These are phyloP conservation scores for Mythimna impura DNA, from an alignment of 2,888 invertebrate genomes.

Conservation along the genomic window DNA sequence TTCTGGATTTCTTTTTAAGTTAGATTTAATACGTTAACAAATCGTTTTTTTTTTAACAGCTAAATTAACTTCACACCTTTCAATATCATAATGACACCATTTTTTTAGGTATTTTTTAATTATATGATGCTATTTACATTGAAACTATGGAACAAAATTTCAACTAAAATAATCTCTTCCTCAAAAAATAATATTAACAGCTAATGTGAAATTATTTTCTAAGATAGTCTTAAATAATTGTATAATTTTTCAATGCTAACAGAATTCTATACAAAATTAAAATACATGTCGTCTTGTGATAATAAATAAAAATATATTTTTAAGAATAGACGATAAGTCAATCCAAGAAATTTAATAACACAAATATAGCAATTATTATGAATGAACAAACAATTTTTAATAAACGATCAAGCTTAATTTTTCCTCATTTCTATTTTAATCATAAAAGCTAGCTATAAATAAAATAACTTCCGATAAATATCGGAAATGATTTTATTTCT, in stretches of 20 bases:
- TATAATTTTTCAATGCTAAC: constrained; percentile 20
- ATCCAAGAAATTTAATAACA: constrained; percentile 4
- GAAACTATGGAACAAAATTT: constrained; percentile 45
- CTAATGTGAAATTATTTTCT: constrained; percentile 38
- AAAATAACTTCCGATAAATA: constrained; percentile 48
- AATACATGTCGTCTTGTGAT: constrained; percentile 7
- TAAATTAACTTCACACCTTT: constrained; percentile 46
- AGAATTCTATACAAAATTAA: constrained; percentile 20
- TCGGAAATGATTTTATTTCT: constrained; percentile 51
- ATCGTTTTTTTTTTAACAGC: background rate
- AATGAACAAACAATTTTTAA: constrained; percentile 23
- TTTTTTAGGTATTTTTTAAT: constrained; percentile 13
- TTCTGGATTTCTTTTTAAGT: background rate
- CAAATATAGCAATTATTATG: constrained; percentile 7
- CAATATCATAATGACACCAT: constrained; percentile 20
- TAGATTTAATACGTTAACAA: background rate
- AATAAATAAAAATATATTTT: background rate
- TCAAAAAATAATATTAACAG: constrained; percentile 28
- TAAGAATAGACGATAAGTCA: constrained; percentile 5
- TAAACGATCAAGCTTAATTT: constrained; percentile 11
- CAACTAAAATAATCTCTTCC: constrained; percentile 48
- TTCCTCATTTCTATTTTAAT: constrained; percentile 27
- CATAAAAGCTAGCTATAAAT: constrained; percentile 44
- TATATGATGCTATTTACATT: constrained; percentile 64
- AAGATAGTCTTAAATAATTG: constrained; percentile 30